Conservation (phyloP, 2,888 invertebrate species). For the Oscheius sp. region DNA sequence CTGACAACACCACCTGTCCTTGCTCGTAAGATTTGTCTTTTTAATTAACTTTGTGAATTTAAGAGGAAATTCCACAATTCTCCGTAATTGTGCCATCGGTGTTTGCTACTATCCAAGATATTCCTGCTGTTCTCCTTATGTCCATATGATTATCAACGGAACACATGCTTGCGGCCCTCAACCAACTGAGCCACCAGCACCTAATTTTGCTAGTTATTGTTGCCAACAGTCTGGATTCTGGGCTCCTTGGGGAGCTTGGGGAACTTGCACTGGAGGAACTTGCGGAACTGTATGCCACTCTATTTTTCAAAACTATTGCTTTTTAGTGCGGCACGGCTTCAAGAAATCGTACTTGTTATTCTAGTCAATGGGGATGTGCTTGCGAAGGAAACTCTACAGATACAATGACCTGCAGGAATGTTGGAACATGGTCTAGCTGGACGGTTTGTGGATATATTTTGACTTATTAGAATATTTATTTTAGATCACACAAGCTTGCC, state of each 20-base stretch:
- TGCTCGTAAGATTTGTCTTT: conserved; percentile 19
- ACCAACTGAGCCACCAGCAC: too few relatives aligned
- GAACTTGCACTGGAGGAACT: conserved; percentile 35
- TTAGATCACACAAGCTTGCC: neutral
- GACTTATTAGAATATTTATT: neutral
- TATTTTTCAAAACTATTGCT: too few relatives aligned
- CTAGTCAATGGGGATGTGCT: conserved; percentile 3
- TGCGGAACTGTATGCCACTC: conserved; percentile 33
- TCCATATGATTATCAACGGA: conserved; percentile 31
- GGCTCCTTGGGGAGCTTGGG: conserved; percentile 46
- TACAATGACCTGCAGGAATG: neutral
- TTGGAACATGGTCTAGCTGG: conserved; percentile 18
- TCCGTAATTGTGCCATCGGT: conserved; percentile 41
- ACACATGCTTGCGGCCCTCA: conserved; percentile 46
- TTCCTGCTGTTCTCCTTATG: conserved; percentile 38
- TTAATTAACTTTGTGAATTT: neutral
- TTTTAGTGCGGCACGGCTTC: conserved; percentile 16
- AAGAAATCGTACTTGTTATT: conserved; percentile 11
- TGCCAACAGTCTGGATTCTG: conserved; percentile 40
- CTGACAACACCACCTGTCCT: conserved; percentile 19
- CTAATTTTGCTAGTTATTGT: conserved; percentile 13
- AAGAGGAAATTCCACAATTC: conserved; percentile 37
- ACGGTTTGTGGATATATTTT: too few relatives aligned
- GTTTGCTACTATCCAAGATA: conserved; percentile 44
- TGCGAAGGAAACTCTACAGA: conserved; percentile 4